Base-by-base conservation (phyloP, 2,113 vertebrate species). In the Oostethus manadensis region DNA sequence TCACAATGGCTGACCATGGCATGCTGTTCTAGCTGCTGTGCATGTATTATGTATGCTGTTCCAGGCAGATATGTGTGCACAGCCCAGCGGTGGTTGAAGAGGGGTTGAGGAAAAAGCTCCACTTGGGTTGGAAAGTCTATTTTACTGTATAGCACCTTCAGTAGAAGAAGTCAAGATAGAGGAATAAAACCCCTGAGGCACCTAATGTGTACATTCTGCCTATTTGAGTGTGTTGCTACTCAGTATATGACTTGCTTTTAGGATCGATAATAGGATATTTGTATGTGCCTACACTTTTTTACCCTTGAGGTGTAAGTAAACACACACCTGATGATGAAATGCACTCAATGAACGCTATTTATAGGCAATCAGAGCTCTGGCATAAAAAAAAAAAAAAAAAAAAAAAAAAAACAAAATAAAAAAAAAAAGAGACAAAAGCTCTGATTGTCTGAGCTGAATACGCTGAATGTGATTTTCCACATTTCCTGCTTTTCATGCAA, bases 401-500 rank as follows among this genome's bases (percentile, higher is more conserved):
- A 59, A 55, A 71, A 14, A 42, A 42, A 58, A 51, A 81, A 59
- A 55, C 69, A n/a, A n/a, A n/a, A n/a, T n/a, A n/a, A n/a, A 54
- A 50, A 4, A 50, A 58, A 66, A 42, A 51, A 17, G 11, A 42
- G 38, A 42, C 38, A 42, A 42, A 14, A 2, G 38, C 11, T 73
- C 50, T 60, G n/a, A 63, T 71, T 76, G 64, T 17, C 17, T 35
- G 16, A 40, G 29, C 33, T 8, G 1, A 4, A 20, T 38, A 74
- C 68, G 68, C 71, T 80, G 68, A 81, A 62, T 15, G 40, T 55
- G 71, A 88, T 82, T 51, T 87, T 81, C 70, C 60, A 69, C 55
- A 50, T 81, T 85, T 86, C 84, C 87, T 83, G 81, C 70, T 78
- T 78, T 64, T 70, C 68, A 80, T 84, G 71, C 76, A 71, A 84